Percentiles rank a stretch among this genome's conserved stretches.
phyloP scores from a whole-genome alignment of 2,113 vertebrate genomes.

The Pantherophis guttatus region DNA sequence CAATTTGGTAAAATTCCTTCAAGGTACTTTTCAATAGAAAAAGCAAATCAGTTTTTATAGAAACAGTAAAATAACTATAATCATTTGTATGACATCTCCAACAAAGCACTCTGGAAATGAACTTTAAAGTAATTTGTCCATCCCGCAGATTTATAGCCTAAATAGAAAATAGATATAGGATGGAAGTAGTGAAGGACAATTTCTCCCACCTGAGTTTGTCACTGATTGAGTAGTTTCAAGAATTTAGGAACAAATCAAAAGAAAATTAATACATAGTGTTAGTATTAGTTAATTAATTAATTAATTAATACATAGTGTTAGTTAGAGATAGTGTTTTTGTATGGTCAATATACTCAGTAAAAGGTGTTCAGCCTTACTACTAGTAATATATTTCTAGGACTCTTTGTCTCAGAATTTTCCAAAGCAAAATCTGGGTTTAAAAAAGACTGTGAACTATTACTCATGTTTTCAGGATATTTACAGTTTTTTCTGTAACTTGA shows the following conservation, averaged over 20 bases:
- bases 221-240: neutral
- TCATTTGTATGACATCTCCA: neutral
- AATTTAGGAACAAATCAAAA: neutral
- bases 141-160: neutral
- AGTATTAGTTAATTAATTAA: no score
- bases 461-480: neutral
- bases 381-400: neutral
- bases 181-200: neutral
- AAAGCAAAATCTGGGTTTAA: neutral
- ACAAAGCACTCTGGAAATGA: neutral
- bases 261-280: neutral
- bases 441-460: neutral
- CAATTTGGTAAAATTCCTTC: neutral
- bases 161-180: neutral
- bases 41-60: neutral
- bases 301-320: no score
- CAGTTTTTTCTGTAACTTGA: neutral
- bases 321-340: neutral
- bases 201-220: neutral
- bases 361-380: neutral
- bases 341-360: neutral
- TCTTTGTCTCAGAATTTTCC: neutral
- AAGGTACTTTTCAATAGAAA: neutral
- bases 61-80: neutral
- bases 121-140: neutral